A percentile compares a stretch with the other conserved stretches of the same genome.
Evolutionary conservation across 2,113 vertebrate species (phyloP).

Genomic region (Nibea albiflora): DNA sequence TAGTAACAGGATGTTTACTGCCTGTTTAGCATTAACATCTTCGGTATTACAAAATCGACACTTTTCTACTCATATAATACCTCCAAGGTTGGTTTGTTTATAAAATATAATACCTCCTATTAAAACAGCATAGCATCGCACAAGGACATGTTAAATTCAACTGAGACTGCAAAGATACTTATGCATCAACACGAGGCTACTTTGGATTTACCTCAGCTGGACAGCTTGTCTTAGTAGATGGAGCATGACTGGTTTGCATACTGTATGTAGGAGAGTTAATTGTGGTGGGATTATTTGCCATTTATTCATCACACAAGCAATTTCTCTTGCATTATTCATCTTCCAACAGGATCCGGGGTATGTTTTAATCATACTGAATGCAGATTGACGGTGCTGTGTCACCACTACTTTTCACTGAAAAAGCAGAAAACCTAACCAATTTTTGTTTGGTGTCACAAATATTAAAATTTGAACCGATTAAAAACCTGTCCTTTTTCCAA

Average conservation of each 20-base stretch:
- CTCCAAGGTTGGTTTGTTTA: conserved; percentile 8
- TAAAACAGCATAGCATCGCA: conserved; percentile 8
- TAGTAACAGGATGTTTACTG: neutral
- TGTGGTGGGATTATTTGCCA: conserved; percentile 79
- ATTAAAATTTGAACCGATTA: conserved; percentile 75
- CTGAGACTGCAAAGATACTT: conserved; percentile 21
- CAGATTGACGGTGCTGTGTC: conserved; percentile 77
- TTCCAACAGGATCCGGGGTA: conserved; percentile 69
- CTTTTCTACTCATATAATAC: neutral
- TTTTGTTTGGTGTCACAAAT: conserved; percentile 65
- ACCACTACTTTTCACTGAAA: conserved; percentile 70
- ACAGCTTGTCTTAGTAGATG: conserved; percentile 63
- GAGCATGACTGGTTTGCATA: conserved; percentile 70
- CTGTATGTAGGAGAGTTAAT: conserved; percentile 72
- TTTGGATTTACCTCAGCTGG: conserved; percentile 64
- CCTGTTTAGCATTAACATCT: conserved; percentile 7
- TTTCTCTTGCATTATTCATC: conserved; percentile 77
- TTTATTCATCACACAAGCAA: conserved; percentile 80
- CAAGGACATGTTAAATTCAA: conserved; percentile 5
- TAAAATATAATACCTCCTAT: conserved; percentile 9
- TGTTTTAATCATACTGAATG: conserved; percentile 79
- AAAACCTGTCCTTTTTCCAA: conserved; percentile 74
- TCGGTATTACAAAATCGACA: neutral
- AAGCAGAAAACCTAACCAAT: conserved; percentile 58
- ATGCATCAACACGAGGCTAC: conserved; percentile 38